Percentiles rank a stretch among this genome's conserved stretches.
Conservation (phyloP, 2,113 vertebrate genomes). For the Eublepharis macularius region DNA sequence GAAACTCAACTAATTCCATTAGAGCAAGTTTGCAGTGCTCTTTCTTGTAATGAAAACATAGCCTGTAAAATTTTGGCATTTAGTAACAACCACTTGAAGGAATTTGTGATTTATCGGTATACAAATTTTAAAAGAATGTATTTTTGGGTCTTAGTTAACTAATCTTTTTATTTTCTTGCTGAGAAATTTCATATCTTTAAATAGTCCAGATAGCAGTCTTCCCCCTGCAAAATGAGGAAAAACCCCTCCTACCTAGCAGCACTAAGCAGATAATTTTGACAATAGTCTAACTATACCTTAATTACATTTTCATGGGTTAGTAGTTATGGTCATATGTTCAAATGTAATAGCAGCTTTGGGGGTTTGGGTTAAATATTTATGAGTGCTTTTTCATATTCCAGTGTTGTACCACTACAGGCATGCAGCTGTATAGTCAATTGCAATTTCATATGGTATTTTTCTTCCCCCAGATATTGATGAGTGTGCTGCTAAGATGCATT, state of each 20-base stretch:
- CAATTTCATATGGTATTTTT: constrained; percentile 40
- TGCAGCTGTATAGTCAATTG: not conserved
- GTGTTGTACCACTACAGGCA: not conserved
- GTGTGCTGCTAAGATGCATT: constrained; percentile 93
- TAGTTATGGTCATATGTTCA: not conserved
- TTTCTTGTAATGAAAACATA: too few species aligned
- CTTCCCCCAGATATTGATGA: constrained; percentile 89
- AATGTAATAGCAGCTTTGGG: not conserved
- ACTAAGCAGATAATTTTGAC: too few species aligned
- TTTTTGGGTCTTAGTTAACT: not conserved
- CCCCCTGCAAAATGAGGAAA: too few species aligned
- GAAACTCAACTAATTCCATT: too few species aligned
- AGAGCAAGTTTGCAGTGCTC: too few species aligned
- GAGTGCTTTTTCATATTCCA: constrained; percentile 12
- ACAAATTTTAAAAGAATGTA: not conserved
- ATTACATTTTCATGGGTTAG: not conserved
- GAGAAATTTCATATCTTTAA: not conserved
- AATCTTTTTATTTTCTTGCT: not conserved
- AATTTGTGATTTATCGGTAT: not conserved
- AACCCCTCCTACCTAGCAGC: too few species aligned
- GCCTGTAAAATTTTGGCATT: not conserved
- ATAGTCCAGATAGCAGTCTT: too few species aligned
- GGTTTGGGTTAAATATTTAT: not conserved
- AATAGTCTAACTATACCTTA: not conserved
- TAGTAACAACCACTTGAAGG: not conserved